Evolutionary conservation across 2,113 vertebrate species (phyloP), one percentile per base, ranked within the genome.

Genomic region (Stigmatopora nigra): DNA sequence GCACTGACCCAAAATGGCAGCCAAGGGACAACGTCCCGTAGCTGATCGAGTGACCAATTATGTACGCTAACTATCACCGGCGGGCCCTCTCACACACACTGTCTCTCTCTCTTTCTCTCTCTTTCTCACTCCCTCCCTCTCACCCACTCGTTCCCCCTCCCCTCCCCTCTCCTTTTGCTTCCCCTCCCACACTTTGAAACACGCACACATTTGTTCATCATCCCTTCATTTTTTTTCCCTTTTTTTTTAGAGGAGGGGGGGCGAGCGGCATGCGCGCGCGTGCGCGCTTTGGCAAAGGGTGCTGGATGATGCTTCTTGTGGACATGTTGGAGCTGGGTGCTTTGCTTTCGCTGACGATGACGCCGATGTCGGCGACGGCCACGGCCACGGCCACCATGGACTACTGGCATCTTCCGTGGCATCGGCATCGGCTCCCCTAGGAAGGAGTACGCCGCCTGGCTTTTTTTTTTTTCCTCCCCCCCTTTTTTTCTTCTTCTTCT

Each of bases 231-330:
- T 77, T 44, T 44, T 83, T 76, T 81, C 25, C 25, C 25, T 78
- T 76, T 67, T 71, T 75, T 61, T 80, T 85, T 80, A 79, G 66
- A 76, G 77, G 82, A 71, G 65, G 52, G 52, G 25, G 20, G n/a
- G n/a, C n/a, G n/a, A 20, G 9, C 9, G 38, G 5, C 38, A 41
- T 13, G 69, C 78, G 77, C 66, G 80, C 74, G 79, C 80, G 81
- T 78, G 76, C 76, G 25, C 25, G 25, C 25, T 31, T 31, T 31
- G 2, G 25, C 25, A 3, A 31, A 31, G 25, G 83, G 78, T 74
- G 70, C 79, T 87, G 89, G 90, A 91, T 83, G 90, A 91, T 83
- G 85, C 85, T 85, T 81, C 74, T 67, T 31, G 10, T 56, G 25
- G 73, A 79, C 84, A 70, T 85, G n/a, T 8, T 52, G 7, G n/a